These are phyloP conservation scores for Dicrostonyx torquatus DNA, from an alignment of 2,797 vertebrate species.

Conservation along the genomic window DNA sequence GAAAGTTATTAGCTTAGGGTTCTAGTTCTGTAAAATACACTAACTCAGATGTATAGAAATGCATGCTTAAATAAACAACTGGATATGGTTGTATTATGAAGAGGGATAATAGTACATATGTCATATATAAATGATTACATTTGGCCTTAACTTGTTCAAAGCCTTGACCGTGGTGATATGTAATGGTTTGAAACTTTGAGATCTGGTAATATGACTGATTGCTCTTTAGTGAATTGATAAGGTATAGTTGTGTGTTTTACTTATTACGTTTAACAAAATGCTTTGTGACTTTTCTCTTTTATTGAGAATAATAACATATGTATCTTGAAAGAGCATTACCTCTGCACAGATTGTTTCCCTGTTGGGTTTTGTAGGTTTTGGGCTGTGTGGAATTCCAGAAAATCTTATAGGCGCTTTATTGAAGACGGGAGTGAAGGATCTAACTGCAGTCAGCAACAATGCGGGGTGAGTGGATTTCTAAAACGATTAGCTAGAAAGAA, in stretches of 20 bases:
- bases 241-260: constrained; percentile 10
- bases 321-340: background rate
- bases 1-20: background rate
- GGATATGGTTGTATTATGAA: background rate
- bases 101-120: background rate
- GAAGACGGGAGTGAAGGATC: constrained; percentile 92
- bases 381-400: constrained; percentile 97
- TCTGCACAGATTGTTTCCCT: constrained; percentile 7
- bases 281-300: background rate
- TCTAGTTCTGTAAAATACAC: background rate
- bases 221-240: background rate
- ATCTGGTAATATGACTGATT: background rate
- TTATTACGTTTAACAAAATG: background rate
- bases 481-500: background rate
- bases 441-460: constrained; percentile 98
- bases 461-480: constrained; percentile 91
- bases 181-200: background rate
- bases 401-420: constrained; percentile 96
- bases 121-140: background rate
- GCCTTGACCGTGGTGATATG: background rate
- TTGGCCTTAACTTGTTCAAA: constrained; percentile 16
- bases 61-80: background rate
- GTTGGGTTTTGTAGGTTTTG: constrained; percentile 90
- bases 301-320: background rate
- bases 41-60: background rate